Percentiles rank a stretch among this genome's conserved stretches.
Conservation (phyloP, 2,797 vertebrate genomes). For the Oryzias sinensis region DNA sequence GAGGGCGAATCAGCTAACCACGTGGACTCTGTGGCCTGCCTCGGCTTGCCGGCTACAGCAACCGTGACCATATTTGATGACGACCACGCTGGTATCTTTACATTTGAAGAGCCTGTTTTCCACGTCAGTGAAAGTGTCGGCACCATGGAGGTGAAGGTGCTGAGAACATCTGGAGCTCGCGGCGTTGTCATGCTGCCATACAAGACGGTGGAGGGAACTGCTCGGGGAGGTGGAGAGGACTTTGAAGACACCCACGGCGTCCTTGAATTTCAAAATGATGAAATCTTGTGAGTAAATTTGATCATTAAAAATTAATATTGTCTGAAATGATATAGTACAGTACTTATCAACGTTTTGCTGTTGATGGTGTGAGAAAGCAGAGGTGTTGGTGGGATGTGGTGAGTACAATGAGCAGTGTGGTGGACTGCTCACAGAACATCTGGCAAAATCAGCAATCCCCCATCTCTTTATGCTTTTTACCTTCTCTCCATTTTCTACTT, state of each 20-base stretch:
- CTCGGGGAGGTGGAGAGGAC: slow-evolving; percentile 92
- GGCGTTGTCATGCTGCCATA: slow-evolving; percentile 94
- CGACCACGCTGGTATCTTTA: slow-evolving; percentile 98
- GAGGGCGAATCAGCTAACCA: slow-evolving; percentile 84
- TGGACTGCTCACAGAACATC: slow-evolving; percentile 26
- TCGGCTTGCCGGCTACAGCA: slow-evolving; percentile 86
- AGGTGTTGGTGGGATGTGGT: slow-evolving; percentile 60
- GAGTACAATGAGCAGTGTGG: slow-evolving; percentile 41
- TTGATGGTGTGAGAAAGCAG: slow-evolving; percentile 25
- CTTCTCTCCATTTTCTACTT: slow-evolving; percentile 26
- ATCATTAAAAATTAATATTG: background rate
- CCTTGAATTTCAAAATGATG: slow-evolving; percentile 97
- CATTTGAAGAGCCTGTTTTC: slow-evolving; percentile 90
- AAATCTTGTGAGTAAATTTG: slow-evolving; percentile 93
- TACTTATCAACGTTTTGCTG: slow-evolving; percentile 1
- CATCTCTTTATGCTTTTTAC: slow-evolving; percentile 15
- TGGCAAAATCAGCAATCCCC: slow-evolving; percentile 11
- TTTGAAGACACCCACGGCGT: slow-evolving; percentile 93
- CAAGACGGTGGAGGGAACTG: slow-evolving; percentile 94
- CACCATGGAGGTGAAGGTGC: slow-evolving; percentile 95
- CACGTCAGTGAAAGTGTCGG: slow-evolving; percentile 97
- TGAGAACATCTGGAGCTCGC: slow-evolving; percentile 94
- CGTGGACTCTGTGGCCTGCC: slow-evolving; percentile 82
- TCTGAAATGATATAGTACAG: too few relatives aligned
- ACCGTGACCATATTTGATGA: slow-evolving; percentile 98